phyloP scores from a whole-genome alignment of 2,888 invertebrate genomes.

The Oscheius sp. region DNA sequence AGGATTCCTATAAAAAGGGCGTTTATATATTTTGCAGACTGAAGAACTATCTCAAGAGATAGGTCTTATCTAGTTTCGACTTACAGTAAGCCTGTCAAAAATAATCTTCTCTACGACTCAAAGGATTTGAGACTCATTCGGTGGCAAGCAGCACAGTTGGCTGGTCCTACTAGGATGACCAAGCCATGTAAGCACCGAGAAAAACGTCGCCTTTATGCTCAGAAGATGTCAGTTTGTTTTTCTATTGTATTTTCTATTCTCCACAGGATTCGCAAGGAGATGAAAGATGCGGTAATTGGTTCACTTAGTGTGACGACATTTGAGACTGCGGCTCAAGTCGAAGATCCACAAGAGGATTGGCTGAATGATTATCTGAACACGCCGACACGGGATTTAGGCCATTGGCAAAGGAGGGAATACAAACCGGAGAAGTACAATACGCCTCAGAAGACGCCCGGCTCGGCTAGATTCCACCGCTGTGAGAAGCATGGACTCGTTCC shows the following conservation, averaged over 20 bases:
- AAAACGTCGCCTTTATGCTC: neutral
- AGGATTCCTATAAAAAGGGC: too few relatives aligned
- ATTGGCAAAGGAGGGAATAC: constrained; percentile 15
- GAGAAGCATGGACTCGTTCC: constrained; percentile 8
- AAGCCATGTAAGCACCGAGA: constrained; percentile 11
- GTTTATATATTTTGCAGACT: too few relatives aligned
- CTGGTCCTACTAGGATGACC: constrained; percentile 4
- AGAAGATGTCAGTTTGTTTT: neutral
- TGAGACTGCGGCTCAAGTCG: neutral
- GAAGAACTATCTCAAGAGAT: too few relatives aligned
- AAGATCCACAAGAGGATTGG: neutral
- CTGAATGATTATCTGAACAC: constrained; percentile 10
- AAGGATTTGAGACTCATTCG: too few relatives aligned
- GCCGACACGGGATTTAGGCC: neutral
- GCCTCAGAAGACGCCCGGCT: neutral
- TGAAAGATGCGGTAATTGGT: neutral
- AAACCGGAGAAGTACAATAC: constrained; percentile 2
- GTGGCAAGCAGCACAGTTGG: too few relatives aligned
- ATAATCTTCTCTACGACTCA: too few relatives aligned
- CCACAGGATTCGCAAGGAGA: neutral
- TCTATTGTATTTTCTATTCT: too few relatives aligned
- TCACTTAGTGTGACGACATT: neutral
- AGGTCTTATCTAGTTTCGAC: too few relatives aligned
- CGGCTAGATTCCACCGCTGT: neutral
- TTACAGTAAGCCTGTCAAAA: too few relatives aligned